A percentile compares a stretch with the other conserved stretches of the same genome.
These are phyloP conservation scores for Ischnus inquisitorius DNA, from an alignment of 2,888 invertebrate species.

Conservation along the genomic window DNA sequence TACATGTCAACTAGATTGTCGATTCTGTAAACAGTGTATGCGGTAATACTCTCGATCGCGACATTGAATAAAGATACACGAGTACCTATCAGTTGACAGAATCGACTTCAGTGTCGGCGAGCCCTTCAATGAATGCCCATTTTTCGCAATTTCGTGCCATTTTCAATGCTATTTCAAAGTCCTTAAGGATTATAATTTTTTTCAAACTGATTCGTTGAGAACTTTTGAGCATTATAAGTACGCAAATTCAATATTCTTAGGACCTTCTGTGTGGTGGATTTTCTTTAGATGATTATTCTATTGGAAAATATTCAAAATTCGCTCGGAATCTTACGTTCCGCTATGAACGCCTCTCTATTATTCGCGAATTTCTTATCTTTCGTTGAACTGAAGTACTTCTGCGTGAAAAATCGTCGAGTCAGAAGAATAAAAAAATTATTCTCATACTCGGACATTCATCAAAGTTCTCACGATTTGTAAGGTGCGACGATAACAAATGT, in stretches of 20 bases:
- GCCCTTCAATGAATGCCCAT: background rate
- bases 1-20: background rate
- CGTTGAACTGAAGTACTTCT: background rate
- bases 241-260: no score
- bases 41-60: background rate
- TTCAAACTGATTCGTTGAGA: no score
- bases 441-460: constrained; percentile 8
- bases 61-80: background rate
- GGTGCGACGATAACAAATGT: background rate
- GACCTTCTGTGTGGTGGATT: no score
- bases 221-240: no score
- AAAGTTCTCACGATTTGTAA: constrained; percentile 1
- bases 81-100: background rate
- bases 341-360: no score
- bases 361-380: no score
- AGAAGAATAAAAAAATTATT: background rate
- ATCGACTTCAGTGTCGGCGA: background rate
- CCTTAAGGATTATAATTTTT: no score
- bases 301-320: no score
- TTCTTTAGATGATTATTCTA: no score
- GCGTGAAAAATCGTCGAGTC: background rate
- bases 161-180: no score
- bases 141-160: background rate
- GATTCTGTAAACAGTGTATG: background rate
- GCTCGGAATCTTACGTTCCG: no score